Percentiles rank a stretch among this genome's conserved stretches.
Conservation (phyloP, 2,797 vertebrate genomes). For the Danio albolineatus region DNA sequence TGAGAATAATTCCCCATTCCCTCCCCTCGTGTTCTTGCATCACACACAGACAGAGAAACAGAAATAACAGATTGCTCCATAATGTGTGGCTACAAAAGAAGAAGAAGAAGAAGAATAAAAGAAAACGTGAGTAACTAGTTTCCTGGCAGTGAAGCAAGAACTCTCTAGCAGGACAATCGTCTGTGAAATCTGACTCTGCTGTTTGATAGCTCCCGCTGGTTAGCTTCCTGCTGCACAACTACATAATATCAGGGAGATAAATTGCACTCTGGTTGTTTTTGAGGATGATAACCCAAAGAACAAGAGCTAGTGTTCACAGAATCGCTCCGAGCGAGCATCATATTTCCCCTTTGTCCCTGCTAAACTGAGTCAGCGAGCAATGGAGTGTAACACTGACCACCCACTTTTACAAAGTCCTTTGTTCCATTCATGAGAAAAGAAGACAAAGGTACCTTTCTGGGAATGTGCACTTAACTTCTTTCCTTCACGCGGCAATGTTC, state of each 20-base stretch:
- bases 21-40: background rate
- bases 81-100: constrained; percentile 12
- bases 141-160: constrained; percentile 36
- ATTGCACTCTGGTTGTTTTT: constrained; percentile 13
- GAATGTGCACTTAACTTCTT: no score
- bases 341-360: background rate
- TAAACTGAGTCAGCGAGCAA: constrained; percentile 11
- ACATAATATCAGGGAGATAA: constrained; percentile 14
- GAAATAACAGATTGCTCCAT: constrained; percentile 47
- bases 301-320: constrained; percentile 8
- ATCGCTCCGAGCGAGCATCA: constrained; percentile 12
- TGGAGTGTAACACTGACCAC: background rate
- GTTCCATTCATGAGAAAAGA: background rate
- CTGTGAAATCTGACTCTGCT: constrained; percentile 52
- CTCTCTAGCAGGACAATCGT: constrained; percentile 33
- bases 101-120: constrained; percentile 43
- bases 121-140: constrained; percentile 38
- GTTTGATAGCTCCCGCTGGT: constrained; percentile 44
- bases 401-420: background rate
- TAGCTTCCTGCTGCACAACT: constrained; percentile 21
- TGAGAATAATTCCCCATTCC: background rate
- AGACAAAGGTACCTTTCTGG: no score
- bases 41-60: background rate
- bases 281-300: constrained; percentile 20
- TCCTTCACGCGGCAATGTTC: no score